phyloP scores from a whole-genome alignment of 2,113 vertebrate genomes.

The Machaerirhynchus nigripectus region DNA sequence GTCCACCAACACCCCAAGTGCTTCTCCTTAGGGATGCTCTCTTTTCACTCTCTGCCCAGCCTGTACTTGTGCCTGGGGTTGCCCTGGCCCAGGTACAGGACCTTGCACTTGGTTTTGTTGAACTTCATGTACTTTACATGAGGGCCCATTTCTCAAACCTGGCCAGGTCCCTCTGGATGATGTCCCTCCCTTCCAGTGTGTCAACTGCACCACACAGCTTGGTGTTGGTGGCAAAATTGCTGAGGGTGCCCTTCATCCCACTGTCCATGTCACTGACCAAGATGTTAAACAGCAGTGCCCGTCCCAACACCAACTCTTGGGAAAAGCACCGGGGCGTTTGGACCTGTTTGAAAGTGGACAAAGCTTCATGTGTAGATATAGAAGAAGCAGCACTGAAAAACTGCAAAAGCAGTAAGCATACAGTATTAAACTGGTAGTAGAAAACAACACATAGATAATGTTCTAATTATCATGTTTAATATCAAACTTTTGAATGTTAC shows the following conservation, averaged over 20 bases:
- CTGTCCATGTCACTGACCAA: neutral
- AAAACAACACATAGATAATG: neutral
- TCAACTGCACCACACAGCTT: rapidly evolving
- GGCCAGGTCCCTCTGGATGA: neutral
- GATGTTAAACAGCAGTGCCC: neutral
- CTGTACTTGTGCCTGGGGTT: neutral
- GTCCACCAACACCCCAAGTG: neutral
- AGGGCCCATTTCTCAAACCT: neutral
- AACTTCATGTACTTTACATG: neutral
- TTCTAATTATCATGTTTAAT: neutral
- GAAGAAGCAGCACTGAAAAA: neutral
- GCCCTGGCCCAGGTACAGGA: no score
- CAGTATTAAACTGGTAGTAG: neutral
- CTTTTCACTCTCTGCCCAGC: neutral
- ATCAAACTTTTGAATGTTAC: neutral
- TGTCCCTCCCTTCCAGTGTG: rapidly evolving
- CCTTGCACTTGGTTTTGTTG: neutral
- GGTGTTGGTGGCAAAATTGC: neutral
- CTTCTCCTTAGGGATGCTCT: neutral
- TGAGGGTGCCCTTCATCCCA: neutral
- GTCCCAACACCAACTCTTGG: neutral
- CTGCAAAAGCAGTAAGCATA: neutral
- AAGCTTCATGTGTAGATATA: neutral
- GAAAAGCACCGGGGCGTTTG: neutral
- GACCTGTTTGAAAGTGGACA: neutral